These are phyloP conservation scores for Cryptoblepharus egeriae DNA, from an alignment of 2,797 vertebrate species.

Conservation along the genomic window DNA sequence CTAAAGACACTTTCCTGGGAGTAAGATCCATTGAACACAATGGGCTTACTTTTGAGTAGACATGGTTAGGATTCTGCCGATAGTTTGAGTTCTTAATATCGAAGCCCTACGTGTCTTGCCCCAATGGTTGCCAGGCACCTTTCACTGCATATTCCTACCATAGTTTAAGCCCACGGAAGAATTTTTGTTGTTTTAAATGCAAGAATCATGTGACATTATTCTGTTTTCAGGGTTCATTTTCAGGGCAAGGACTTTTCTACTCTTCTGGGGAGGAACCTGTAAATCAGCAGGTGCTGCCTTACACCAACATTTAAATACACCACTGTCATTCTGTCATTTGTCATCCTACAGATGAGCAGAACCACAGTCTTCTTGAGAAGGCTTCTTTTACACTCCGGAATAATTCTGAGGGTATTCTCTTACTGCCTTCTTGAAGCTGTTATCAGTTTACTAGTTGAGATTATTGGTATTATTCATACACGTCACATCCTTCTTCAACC, in stretches of 20 bases:
- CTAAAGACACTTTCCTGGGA: too few species aligned
- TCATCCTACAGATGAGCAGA: background rate
- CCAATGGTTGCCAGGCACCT: slow-evolving; percentile 15
- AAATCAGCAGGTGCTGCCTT: background rate
- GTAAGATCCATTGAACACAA: too few species aligned
- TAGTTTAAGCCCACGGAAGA: background rate
- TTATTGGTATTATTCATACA: too few species aligned
- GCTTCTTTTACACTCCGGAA: background rate
- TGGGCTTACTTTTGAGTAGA: too few species aligned
- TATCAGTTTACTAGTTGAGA: background rate
- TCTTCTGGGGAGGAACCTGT: background rate
- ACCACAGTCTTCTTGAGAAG: background rate
- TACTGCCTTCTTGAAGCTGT: background rate
- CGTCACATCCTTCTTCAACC: too few species aligned
- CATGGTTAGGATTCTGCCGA: too few species aligned
- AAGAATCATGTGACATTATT: background rate
- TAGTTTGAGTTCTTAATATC: slow-evolving; percentile 6
- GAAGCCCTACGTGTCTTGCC: slow-evolving; percentile 2
- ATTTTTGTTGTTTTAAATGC: background rate
- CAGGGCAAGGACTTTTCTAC: background rate
- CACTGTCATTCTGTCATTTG: background rate
- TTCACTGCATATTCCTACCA: background rate
- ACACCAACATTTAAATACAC: background rate
- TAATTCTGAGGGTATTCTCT: background rate
- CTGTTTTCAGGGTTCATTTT: slow-evolving; percentile 2